Conservation (phyloP, 2,797 vertebrate species). For the Helostoma temminkii region DNA sequence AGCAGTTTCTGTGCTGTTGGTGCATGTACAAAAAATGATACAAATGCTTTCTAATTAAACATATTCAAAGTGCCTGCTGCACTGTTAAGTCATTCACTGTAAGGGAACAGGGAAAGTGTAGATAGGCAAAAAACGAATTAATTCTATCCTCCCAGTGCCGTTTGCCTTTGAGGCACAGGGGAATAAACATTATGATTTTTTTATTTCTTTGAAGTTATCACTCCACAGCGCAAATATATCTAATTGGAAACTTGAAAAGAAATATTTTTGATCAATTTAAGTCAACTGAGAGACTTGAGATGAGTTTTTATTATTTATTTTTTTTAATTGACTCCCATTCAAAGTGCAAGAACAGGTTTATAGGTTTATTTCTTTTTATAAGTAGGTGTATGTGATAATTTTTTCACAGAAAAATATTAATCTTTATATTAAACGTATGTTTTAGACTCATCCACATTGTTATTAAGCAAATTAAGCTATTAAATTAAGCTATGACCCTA, state of each 20-base stretch:
- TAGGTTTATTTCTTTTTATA: conserved; percentile 10
- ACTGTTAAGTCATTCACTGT: conserved; percentile 65
- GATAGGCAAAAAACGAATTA: conserved; percentile 70
- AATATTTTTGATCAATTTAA: conserved; percentile 66
- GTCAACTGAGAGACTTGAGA: conserved; percentile 30
- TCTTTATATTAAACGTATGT: conserved; percentile 7
- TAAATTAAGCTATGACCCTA: too few relatives aligned
- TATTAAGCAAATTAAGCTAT: too few relatives aligned
- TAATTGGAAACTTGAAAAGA: conserved; percentile 75
- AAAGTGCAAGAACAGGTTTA: conserved; percentile 23
- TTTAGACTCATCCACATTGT: background rate
- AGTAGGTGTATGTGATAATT: conserved; percentile 1
- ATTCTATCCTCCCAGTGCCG: conserved; percentile 59
- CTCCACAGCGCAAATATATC: conserved; percentile 59
- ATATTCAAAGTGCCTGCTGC: conserved; percentile 58
- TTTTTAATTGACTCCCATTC: conserved; percentile 25
- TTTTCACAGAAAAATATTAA: background rate
- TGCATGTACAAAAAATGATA: conserved; percentile 68
- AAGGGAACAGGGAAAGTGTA: conserved; percentile 60
- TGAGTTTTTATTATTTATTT: background rate
- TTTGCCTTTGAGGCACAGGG: conserved; percentile 73
- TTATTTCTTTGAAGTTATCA: conserved; percentile 80
- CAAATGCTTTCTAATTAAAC: conserved; percentile 80
- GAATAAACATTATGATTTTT: conserved; percentile 70
- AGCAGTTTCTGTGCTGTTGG: conserved; percentile 66